phyloP scores from a whole-genome alignment of 1,140 invertebrate species.

The Apis dorsata region DNA sequence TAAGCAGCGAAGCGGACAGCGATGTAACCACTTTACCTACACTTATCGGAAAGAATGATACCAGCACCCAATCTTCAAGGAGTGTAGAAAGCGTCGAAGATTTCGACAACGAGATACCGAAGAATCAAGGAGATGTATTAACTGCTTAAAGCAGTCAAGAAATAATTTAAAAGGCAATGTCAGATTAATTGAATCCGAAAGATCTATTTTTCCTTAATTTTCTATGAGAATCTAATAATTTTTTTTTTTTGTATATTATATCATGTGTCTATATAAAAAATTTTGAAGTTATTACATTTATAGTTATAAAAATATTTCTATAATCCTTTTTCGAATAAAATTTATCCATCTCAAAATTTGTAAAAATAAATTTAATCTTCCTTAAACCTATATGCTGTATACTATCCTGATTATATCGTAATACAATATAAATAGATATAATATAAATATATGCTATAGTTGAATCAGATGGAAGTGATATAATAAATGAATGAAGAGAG shows the following conservation, averaged over 20 bases:
- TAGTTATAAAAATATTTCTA: neutral
- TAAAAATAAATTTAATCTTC: neutral
- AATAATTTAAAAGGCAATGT: neutral
- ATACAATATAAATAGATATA: neutral
- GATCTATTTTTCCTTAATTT: neutral
- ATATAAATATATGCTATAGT: neutral
- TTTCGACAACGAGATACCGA: slow-evolving; percentile 74
- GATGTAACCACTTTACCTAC: slow-evolving; percentile 46
- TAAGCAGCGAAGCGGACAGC: slow-evolving; percentile 44
- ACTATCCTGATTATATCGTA: neutral
- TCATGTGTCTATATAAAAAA: neutral
- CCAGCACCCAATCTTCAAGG: slow-evolving; percentile 42
- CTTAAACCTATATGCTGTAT: neutral
- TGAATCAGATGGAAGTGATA: neutral
- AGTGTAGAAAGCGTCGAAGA: slow-evolving; percentile 76
- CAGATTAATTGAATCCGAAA: slow-evolving; percentile 29
- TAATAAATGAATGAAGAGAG: neutral
- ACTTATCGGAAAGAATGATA: slow-evolving; percentile 1
- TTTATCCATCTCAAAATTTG: neutral
- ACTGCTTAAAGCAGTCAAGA: slow-evolving; percentile 63
- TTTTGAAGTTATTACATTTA: neutral
- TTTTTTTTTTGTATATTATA: neutral
- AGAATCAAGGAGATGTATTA: slow-evolving; percentile 71
- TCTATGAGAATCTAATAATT: neutral
- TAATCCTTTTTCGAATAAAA: neutral